Base-by-base conservation (phyloP, 2,888 invertebrate genomes). In the Nysson spinosus region DNA sequence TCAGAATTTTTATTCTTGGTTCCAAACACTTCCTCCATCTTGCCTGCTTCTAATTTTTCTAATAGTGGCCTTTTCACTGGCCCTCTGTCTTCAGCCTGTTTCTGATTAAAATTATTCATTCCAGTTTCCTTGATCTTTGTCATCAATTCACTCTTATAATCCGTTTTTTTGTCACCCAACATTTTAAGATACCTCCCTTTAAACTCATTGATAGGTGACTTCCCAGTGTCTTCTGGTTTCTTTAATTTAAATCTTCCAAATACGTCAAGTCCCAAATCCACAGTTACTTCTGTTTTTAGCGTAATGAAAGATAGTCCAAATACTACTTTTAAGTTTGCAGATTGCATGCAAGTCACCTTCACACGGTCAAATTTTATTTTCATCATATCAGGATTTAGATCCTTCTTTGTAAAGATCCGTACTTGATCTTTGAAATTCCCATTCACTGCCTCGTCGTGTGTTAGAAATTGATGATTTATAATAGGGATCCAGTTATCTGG, bases 291-390 rank as follows among this genome's bases (percentile, higher is more conserved):
- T 3, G 86, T 85, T 62, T 80, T 77, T 1, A 86, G 58, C 26
- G 80, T 71, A 0, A 87, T 63, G 17, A 82, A 85, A 2, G 74
- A 52, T 4, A 87, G 55, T 1, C 87, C 87, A 67, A 87, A 87
- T 0, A 85, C 32, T 51, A 82, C 84, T 57, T 79, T 79, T 0
- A 78, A 76, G 72, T 87, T 87, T 0, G 86, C 84, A 0, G 86
- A 78, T 28, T 87, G 87, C 86, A 85, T 84, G 12, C 87, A 87
- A 0, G 83, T 84, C 2, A 84, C 78, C 62, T 87, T 86, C 0
- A 85, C 75, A 4, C 85, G 69, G 37, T 83, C 80, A 51, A 87
- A 87, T 73, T 85, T 85, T 0, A 67, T 78, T n/a, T 81, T 83
- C 0, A 83, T 2, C 1, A 55, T 81, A 0, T 83, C 82, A 1